Conservation (phyloP, 2,797 vertebrate genomes). For the Tadarida brasiliensis region DNA sequence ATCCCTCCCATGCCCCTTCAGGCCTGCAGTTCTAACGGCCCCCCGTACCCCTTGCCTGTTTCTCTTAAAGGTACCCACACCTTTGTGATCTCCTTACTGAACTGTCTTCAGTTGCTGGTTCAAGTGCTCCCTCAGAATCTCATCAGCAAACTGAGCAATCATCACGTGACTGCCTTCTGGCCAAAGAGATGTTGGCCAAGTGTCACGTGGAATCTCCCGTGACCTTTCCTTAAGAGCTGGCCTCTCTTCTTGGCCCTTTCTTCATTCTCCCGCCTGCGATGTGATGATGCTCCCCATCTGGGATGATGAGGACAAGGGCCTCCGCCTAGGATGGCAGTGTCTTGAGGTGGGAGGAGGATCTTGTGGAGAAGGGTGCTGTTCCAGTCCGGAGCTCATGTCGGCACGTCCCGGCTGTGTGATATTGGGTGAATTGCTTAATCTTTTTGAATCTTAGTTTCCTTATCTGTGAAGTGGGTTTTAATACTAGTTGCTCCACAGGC, state of each 20-base stretch:
- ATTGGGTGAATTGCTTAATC: background rate
- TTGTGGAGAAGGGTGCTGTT: background rate
- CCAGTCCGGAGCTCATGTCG: rapidly evolving
- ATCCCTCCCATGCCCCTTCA: rapidly evolving
- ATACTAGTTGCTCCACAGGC: background rate
- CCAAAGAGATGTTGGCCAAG: background rate
- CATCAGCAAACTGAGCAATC: background rate
- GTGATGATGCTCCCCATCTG: background rate
- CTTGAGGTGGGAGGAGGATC: background rate
- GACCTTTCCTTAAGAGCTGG: background rate
- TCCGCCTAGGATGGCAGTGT: background rate
- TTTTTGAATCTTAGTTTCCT: slow-evolving; percentile 13
- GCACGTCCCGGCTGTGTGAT: background rate
- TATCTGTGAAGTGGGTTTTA: slow-evolving; percentile 11
- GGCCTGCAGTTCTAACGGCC: rapidly evolving
- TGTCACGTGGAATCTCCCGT: background rate
- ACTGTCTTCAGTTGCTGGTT: too few relatives aligned
- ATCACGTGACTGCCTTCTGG: background rate
- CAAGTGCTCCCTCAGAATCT: background rate
- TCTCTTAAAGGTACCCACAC: background rate
- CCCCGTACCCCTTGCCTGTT: background rate
- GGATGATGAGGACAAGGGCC: background rate
- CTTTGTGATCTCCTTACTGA: background rate
- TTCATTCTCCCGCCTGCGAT: background rate
- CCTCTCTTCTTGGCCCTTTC: background rate